Percentiles rank a stretch among this genome's conserved stretches.
These are phyloP conservation scores for Asarcornis scutulata DNA, from an alignment of 2,113 vertebrate species.

Conservation along the genomic window DNA sequence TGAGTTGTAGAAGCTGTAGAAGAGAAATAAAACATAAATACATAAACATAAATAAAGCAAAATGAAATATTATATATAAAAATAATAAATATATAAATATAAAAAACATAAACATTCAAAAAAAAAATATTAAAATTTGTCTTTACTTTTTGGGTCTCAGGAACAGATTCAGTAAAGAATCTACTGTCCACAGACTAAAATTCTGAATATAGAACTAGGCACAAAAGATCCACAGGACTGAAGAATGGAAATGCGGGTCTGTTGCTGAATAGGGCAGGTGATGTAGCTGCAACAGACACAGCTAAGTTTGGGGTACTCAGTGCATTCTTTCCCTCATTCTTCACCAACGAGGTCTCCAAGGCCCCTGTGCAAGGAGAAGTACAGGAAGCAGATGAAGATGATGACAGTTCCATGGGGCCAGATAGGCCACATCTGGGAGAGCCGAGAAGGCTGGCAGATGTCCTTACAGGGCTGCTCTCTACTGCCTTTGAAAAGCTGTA, in stretches of 20 bases:
- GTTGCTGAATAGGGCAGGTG: not conserved
- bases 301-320: not conserved
- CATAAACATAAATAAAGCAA: not conserved
- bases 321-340: not conserved
- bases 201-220: not conserved
- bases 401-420: not conserved
- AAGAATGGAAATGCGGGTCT: not conserved
- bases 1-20: not conserved
- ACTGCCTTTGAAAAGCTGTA: not conserved
- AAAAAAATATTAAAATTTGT: too few species aligned
- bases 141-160: not conserved
- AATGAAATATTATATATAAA: too few species aligned
- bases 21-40: not conserved
- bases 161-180: not conserved
- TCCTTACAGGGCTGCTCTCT: not conserved
- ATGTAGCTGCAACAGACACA: not conserved
- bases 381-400: not conserved
- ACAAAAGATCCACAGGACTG: not conserved
- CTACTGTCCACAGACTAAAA: not conserved
- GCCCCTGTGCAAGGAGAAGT: not conserved
- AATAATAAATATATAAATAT: too few species aligned
- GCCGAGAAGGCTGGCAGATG: not conserved
- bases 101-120: not conserved
- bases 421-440: not conserved
- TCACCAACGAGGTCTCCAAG: not conserved